These are phyloP conservation scores for Cydia strobilella DNA, from an alignment of 1,140 invertebrate species.

Conservation along the genomic window DNA sequence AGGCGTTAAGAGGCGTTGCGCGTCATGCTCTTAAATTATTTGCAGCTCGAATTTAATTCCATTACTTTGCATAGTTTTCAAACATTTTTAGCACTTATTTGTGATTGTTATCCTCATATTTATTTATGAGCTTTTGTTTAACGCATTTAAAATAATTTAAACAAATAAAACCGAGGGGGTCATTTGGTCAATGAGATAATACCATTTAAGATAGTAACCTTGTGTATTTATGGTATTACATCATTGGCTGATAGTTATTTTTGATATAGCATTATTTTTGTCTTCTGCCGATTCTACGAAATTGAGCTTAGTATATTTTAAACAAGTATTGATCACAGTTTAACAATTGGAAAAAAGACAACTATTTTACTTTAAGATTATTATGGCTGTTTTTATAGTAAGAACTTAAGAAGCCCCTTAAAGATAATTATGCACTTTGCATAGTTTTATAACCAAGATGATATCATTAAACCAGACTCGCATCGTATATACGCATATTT, in stretches of 20 bases:
- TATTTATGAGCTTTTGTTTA: too few species aligned
- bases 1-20: slow-evolving; percentile 6
- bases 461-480: slow-evolving; percentile 8
- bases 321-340: too few species aligned
- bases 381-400: not conserved
- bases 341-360: too few species aligned
- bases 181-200: too few species aligned
- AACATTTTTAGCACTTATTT: not conserved
- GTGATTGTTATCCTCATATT: not conserved
- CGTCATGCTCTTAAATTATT: not conserved
- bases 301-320: too few species aligned
- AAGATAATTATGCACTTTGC: not conserved
- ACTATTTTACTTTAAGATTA: too few species aligned
- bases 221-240: too few species aligned
- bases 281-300: not conserved
- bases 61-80: not conserved
- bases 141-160: too few species aligned
- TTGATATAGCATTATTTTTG: not conserved
- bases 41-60: not conserved
- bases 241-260: not conserved
- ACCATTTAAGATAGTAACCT: too few species aligned
- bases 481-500: not conserved
- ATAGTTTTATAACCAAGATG: slow-evolving; percentile 16
- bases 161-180: too few species aligned
- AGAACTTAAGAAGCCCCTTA: not conserved